Percentiles rank a stretch among this genome's conserved stretches.
phyloP scores from a whole-genome alignment of 2,888 invertebrate genomes.

The Bombylius discolor region DNA sequence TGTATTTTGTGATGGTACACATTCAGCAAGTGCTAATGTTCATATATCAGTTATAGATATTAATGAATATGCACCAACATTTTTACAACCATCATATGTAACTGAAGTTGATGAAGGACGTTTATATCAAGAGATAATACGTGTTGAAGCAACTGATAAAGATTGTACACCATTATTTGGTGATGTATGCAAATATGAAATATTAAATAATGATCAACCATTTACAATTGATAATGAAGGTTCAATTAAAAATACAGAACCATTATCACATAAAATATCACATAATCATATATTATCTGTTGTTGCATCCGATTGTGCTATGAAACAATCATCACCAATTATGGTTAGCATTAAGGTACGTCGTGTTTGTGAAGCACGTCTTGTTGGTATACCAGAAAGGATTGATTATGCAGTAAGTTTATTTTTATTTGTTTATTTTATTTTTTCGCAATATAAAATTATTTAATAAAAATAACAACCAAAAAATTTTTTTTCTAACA shows the following conservation, averaged over 20 bases:
- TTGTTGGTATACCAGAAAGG: constrained; percentile 50
- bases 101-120: constrained; percentile 77
- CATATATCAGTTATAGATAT: constrained; percentile 92
- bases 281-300: constrained; percentile 95
- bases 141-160: constrained; percentile 82
- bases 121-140: constrained; percentile 76
- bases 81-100: constrained; percentile 81
- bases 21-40: constrained; percentile 79
- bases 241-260: constrained; percentile 86
- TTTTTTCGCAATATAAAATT: not conserved
- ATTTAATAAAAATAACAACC: not conserved
- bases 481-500: constrained; percentile 11
- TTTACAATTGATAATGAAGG: constrained; percentile 89
- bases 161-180: constrained; percentile 92
- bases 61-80: constrained; percentile 89
- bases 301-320: constrained; percentile 95
- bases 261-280: constrained; percentile 79
- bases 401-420: constrained; percentile 33
- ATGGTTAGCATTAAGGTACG: constrained; percentile 93
- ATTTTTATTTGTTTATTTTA: not conserved
- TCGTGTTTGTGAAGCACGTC: constrained; percentile 63
- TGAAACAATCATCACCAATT: constrained; percentile 84
- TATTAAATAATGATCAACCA: constrained; percentile 78
- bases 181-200: constrained; percentile 95
- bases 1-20: constrained; percentile 77